A percentile compares a stretch with the other conserved stretches of the same genome.
These are phyloP conservation scores for Gasterosteus nipponicus DNA, from an alignment of 2,113 vertebrate species.

Conservation along the genomic window DNA sequence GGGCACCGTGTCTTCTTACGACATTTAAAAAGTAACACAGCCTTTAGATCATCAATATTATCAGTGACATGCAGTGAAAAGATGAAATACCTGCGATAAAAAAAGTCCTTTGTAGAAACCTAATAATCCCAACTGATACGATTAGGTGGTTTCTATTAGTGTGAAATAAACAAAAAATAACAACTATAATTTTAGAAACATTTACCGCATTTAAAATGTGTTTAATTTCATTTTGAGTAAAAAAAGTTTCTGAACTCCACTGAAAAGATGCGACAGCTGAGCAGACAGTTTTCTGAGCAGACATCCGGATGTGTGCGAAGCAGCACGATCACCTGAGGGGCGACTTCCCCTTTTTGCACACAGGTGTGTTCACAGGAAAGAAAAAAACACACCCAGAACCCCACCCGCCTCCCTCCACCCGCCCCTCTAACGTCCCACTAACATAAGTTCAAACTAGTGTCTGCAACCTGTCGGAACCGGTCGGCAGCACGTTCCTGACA, in stretches of 20 bases:
- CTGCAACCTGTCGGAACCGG: constrained; percentile 47
- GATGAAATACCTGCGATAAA: background rate
- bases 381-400: constrained; percentile 30
- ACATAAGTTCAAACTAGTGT: background rate
- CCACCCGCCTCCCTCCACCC: background rate
- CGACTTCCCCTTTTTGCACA: constrained; percentile 41
- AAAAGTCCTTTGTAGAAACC: background rate
- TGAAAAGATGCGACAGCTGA: background rate
- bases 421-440: background rate
- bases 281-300: background rate
- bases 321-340: constrained; percentile 22
- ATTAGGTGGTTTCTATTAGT: background rate
- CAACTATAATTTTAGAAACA: background rate
- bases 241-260: no score
- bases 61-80: background rate
- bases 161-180: background rate
- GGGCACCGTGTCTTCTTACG: background rate
- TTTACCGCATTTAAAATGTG: background rate
- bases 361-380: background rate
- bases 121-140: background rate
- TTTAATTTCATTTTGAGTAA: background rate
- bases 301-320: constrained; percentile 19
- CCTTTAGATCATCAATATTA: background rate
- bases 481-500: constrained; percentile 42
- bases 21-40: background rate